These are phyloP conservation scores for Conops quadrifasciatus DNA, from an alignment of 2,888 invertebrate species.

Conservation along the genomic window DNA sequence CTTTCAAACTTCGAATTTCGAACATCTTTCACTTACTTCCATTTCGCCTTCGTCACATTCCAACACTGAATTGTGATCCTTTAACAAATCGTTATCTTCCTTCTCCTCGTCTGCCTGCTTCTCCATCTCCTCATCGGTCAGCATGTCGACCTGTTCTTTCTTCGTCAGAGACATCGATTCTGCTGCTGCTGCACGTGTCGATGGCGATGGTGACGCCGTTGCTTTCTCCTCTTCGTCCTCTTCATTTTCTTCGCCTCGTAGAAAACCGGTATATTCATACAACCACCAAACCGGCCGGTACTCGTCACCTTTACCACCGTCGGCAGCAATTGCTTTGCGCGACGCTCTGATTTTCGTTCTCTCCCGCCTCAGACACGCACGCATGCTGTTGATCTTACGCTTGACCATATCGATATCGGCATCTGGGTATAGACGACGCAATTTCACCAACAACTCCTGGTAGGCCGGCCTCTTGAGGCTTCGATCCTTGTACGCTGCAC, in stretches of 20 bases:
- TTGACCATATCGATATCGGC: conserved; percentile 39
- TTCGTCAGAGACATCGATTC: too few relatives aligned
- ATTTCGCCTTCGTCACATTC: conserved; percentile 8
- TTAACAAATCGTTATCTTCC: not conserved
- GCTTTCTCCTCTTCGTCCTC: not conserved
- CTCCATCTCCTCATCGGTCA: not conserved
- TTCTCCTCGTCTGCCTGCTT: not conserved
- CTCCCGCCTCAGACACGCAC: conserved; percentile 24
- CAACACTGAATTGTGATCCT: not conserved
- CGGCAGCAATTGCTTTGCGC: not conserved
- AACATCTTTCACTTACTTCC: not conserved
- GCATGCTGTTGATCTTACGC: conserved; percentile 41
- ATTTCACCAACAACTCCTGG: conserved; percentile 37
- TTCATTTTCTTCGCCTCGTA: conserved; percentile 9
- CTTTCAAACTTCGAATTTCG: not conserved
- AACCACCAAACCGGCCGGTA: conserved; percentile 36
- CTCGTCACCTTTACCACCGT: conserved; percentile 4
- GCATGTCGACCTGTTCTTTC: too few relatives aligned
- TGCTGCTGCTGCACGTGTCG: too few relatives aligned
- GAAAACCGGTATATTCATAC: conserved; percentile 33
- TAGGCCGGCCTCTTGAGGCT: conserved; percentile 40
- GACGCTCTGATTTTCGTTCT: conserved; percentile 1
- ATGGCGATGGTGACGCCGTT: too few relatives aligned
- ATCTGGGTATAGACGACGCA: conserved; percentile 37
- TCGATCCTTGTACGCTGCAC: conserved; percentile 41